Base-by-base conservation (phyloP, 2,113 vertebrate species). In the Phaetusa simplex region DNA sequence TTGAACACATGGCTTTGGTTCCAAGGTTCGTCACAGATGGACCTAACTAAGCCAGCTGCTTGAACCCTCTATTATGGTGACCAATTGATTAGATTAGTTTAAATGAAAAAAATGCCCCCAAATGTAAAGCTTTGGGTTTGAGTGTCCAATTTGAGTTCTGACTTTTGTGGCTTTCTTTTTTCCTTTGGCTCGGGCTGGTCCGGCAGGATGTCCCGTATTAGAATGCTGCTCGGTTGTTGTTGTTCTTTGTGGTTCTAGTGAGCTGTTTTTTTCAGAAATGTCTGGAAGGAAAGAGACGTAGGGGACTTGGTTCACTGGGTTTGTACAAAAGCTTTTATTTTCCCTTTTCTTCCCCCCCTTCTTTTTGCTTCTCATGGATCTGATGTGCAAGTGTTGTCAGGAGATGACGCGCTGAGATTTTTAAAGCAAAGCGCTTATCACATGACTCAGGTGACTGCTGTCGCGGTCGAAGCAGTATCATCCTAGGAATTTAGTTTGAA, bases 181-280 rank as follows among this genome's bases (percentile, higher is more conserved):
- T 47, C n/a, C 71, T 96, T 90, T 91, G 86, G 85, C 88, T 95
- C 50, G 1, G 8, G 47, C 90, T 96, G 94, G 93, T 96, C 95
- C 91, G 1, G 95, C 94, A 97, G 84, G 78, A 96, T 96, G 95
- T 96, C 95, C 87, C 82, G 0, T 94, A 94, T 95, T 96, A 96
- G 93, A 95, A 77, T 91, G 24, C 73, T 90, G 78, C 74, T 94
- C 26, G 5, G 84, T 94, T 93, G 86, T 93, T 95, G 87, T 93
- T 95, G 93, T 93, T 96, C 96, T 88, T 95, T 96, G 96, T 91
- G 95, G 94, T 96, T 95, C 87, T 86, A 94, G 74, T 86, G 87
- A 91, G 42, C 50, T 91, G 67, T 77, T 95, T 95, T 52, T 97
- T 97, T 94, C 47, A 97, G 87, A 96, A 94, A 94, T 74, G 74